Evolutionary conservation across 2,797 vertebrate genomes (phyloP).

Genomic region (Monodelphis domestica): DNA sequence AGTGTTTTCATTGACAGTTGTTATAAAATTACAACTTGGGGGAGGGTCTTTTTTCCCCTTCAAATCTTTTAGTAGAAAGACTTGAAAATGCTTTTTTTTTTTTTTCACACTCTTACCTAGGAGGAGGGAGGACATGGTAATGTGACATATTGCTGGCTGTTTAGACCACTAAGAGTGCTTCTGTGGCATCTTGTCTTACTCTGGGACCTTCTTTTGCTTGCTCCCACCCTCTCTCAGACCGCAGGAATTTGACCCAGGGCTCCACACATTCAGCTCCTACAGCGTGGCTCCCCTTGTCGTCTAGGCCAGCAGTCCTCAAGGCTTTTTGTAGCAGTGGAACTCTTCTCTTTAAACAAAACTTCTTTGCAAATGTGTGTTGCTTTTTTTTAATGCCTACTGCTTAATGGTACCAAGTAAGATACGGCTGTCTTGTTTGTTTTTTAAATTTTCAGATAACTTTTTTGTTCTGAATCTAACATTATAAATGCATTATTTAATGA

Average conservation of each 20-base stretch:
- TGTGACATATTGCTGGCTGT: neutral
- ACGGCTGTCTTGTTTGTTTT: neutral
- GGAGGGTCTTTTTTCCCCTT: neutral
- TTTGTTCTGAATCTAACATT: neutral
- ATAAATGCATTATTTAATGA: neutral
- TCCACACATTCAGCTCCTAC: neutral
- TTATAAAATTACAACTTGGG: neutral
- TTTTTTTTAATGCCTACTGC: neutral
- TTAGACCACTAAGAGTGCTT: fast-evolving
- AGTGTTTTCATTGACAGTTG: neutral
- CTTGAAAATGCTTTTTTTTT: neutral
- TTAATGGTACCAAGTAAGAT: neutral
- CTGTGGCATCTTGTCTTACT: neutral
- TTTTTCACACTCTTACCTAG: neutral
- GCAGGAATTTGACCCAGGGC: neutral
- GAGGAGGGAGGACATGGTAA: too few relatives aligned
- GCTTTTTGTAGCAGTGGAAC: neutral
- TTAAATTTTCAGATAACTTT: neutral
- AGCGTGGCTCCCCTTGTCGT: neutral
- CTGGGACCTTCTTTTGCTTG: neutral
- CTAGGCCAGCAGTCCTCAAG: neutral
- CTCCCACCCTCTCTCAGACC: neutral
- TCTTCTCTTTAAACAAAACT: neutral
- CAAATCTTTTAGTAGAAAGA: neutral
- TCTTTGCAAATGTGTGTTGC: neutral